A percentile compares a stretch with the other conserved stretches of the same genome.
phyloP scores from a whole-genome alignment of 1,140 invertebrate species.

The Drosophila tani region DNA sequence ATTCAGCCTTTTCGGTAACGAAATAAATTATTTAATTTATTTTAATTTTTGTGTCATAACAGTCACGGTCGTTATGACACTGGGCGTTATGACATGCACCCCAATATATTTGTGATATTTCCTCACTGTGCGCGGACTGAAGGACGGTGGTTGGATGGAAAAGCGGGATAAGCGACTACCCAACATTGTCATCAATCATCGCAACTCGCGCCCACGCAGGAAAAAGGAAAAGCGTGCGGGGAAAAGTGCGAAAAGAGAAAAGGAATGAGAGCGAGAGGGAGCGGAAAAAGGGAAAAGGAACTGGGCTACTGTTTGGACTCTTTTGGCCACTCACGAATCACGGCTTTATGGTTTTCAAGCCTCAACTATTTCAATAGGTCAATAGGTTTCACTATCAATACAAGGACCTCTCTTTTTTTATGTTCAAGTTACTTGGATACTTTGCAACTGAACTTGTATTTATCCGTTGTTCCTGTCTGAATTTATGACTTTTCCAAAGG shows the following conservation, averaged over 20 bases:
- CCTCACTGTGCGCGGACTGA: neutral
- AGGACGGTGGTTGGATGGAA: slow-evolving; percentile 4
- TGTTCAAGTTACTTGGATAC: neutral
- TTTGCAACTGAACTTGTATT: neutral
- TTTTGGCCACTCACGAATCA: slow-evolving; percentile 30
- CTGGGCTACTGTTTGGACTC: slow-evolving; percentile 30
- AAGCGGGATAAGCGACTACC: slow-evolving; percentile 47
- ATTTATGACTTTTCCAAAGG: neutral
- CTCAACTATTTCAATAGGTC: slow-evolving; percentile 42
- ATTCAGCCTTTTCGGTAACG: no score
- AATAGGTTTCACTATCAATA: slow-evolving; percentile 2
- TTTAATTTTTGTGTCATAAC: neutral
- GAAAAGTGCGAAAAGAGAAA: slow-evolving; percentile 11
- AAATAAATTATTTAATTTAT: neutral
- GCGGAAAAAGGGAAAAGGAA: slow-evolving; percentile 4
- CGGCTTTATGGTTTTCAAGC: slow-evolving; percentile 40
- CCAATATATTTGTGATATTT: neutral
- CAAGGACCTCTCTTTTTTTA: neutral
- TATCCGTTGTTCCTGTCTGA: no score
- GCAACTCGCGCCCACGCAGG: slow-evolving; percentile 53
- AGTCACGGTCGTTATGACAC: no score
- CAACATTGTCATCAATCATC: slow-evolving; percentile 59
- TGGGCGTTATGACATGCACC: no score
- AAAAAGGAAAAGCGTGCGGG: slow-evolving; percentile 20
- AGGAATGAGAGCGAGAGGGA: neutral